Evolutionary conservation across 1,140 invertebrate genomes (phyloP), one percentile per base, ranked within the genome.

Genomic region (Rhopalosiphum padi): DNA sequence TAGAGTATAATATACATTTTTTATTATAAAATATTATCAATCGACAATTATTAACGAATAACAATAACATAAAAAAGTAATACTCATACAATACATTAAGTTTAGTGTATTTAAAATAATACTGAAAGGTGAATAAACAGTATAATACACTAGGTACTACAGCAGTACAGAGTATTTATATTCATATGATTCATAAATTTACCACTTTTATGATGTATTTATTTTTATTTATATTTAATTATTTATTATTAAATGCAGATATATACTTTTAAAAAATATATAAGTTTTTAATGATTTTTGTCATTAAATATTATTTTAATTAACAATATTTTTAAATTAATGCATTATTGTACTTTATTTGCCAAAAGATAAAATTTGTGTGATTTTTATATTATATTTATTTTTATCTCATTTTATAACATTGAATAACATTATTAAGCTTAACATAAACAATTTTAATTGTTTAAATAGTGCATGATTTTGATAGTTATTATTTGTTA

Each of bases 401-500:
- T 77, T 77, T 77, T 77, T n/a, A 77, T 77, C 60, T 77, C 15
- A 77, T 77, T 77, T 77, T 77, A 77, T 68, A 77, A 77, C n/a
- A 77, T n/a, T 77, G 60, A 77, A n/a, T 77, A 77, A n/a, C 60
- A 77, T 77, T 77, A n/a, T 77, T n/a, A 77, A n/a, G n/a, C 60
- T 77, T 77, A 77, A 77, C 15, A n/a, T 68, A n/a, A n/a, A 68
- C 30, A 68, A 68, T 68, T n/a, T 68, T n/a, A n/a, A 68, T n/a
- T n/a, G 60, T n/a, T 68, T 68, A 4, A 68, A 77, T n/a, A 77
- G 60, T 77, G 60, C 60, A n/a, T 77, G n/a, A 30, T 77, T 77
- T 68, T 77, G n/a, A 68, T 30, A 77, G 60, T 77, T n/a, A 77
- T 77, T 77, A 18, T 46, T 46, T 46, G 46, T 46, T 68, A n/a